A percentile compares a stretch with the other conserved stretches of the same genome.
Evolutionary conservation across 2,888 invertebrate genomes (phyloP).

Genomic region (Osmoderma eremita): DNA sequence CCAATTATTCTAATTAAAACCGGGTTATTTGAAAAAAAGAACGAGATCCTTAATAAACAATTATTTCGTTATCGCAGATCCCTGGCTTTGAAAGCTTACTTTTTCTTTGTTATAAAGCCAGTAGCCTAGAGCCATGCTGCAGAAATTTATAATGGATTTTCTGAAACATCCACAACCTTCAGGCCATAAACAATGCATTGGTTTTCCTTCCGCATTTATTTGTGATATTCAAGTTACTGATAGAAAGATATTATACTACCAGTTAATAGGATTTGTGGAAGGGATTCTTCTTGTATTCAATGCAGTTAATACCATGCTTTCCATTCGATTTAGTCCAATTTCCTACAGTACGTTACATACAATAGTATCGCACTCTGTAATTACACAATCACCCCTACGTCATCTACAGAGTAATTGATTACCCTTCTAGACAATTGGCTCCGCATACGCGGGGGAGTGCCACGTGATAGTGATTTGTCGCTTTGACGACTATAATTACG

Average conservation of each 20-base stretch:
- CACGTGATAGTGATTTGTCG: constrained; percentile 37
- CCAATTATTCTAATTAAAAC: constrained; percentile 52
- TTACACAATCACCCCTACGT: not conserved
- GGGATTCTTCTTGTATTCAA: too few relatives aligned
- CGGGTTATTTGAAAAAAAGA: constrained; percentile 47
- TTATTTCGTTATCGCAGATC: constrained; percentile 35
- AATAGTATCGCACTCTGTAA: not conserved
- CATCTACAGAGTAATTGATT: constrained; percentile 25
- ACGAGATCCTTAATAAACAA: constrained; percentile 50
- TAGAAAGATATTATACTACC: too few relatives aligned
- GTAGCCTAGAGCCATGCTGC: not conserved
- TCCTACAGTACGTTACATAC: not conserved
- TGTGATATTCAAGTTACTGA: too few relatives aligned
- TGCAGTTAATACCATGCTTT: too few relatives aligned
- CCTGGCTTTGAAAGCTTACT: not conserved
- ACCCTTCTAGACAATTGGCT: constrained; percentile 28
- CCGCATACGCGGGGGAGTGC: constrained; percentile 1
- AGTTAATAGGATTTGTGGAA: too few relatives aligned
- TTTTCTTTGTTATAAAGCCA: not conserved
- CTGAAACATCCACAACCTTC: not conserved
- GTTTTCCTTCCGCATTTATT: too few relatives aligned
- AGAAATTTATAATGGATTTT: not conserved
- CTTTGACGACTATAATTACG: constrained; percentile 30
- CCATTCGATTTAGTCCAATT: not conserved
- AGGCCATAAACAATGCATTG: not conserved